These are phyloP conservation scores for Sarcophaga subvicina DNA, from an alignment of 2,888 invertebrate species.

Conservation along the genomic window DNA sequence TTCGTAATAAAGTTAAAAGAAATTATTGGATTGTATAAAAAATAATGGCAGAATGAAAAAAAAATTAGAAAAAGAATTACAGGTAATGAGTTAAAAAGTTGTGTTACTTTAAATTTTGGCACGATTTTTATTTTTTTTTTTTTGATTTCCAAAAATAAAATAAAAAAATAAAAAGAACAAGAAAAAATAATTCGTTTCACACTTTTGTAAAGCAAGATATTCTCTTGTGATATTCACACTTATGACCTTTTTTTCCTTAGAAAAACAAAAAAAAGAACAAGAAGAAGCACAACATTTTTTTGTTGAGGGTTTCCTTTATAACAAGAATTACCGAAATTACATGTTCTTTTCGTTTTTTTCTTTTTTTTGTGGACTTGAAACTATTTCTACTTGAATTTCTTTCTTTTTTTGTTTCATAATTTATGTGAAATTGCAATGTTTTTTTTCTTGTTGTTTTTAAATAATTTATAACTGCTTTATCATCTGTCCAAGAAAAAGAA, in stretches of 20 bases:
- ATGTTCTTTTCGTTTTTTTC: not conserved
- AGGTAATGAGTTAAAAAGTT: conserved; percentile 48
- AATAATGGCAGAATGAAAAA: not conserved
- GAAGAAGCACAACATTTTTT: not conserved
- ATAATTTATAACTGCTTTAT: conserved; percentile 51
- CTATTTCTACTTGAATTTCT: not conserved
- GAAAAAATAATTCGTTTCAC: conserved; percentile 42
- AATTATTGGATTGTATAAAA: conserved; percentile 3
- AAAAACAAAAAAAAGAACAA: no score
- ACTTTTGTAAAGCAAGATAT: conserved; percentile 51
- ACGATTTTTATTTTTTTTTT: conserved; percentile 57
- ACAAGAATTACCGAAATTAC: not conserved
- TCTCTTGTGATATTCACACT: conserved; percentile 57
- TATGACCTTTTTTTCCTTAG: conserved; percentile 55
- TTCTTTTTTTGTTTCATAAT: conserved; percentile 18
- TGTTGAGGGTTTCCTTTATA: not conserved
- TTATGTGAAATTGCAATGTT: conserved; percentile 35
- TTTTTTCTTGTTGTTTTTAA: conserved; percentile 11
- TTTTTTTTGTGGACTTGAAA: not conserved
- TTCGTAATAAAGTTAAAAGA: conserved; percentile 22
- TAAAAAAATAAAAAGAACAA: not conserved
- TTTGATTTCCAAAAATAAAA: not conserved
- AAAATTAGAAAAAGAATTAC: not conserved
- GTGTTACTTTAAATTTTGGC: conserved; percentile 40
- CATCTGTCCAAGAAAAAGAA: conserved; percentile 30